phyloP scores from a whole-genome alignment of 2,888 invertebrate genomes.

The Hipparchia sbordonii region DNA sequence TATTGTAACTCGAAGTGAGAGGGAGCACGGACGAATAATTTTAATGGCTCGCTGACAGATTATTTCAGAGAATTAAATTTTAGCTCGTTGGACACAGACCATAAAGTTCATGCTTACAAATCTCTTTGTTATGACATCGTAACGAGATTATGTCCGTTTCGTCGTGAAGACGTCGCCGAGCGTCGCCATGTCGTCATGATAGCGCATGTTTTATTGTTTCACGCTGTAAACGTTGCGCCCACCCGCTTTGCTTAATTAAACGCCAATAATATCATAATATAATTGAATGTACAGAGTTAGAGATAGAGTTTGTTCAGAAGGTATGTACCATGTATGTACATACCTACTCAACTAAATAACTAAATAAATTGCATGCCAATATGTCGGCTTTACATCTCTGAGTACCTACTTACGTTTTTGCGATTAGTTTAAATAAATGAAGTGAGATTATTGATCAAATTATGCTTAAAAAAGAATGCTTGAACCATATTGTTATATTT shows the following conservation, averaged over 20 bases:
- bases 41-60: constrained; percentile 79
- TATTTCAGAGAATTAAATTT: constrained; percentile 83
- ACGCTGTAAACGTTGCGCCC: constrained; percentile 65
- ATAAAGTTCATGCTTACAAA: constrained; percentile 83
- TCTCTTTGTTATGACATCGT: constrained; percentile 83
- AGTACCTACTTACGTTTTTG: too few species aligned
- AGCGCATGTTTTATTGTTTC: constrained; percentile 77
- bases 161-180: constrained; percentile 64
- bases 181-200: constrained; percentile 67
- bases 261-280: constrained; percentile 31
- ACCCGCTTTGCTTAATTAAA: constrained; percentile 62
- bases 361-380: too few species aligned
- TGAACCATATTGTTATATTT: too few species aligned
- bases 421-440: too few species aligned
- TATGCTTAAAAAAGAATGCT: too few species aligned
- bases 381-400: too few species aligned
- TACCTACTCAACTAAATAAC: too few species aligned
- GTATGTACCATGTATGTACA: too few species aligned
- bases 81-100: constrained; percentile 81
- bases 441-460: too few species aligned
- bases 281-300: neutral
- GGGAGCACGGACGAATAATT: constrained; percentile 74
- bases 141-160: constrained; percentile 81
- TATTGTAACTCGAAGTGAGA: constrained; percentile 53
- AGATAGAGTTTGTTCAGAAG: too few species aligned